Conservation (phyloP, 2,797 vertebrate genomes). For the Pipistrellus pygmaeus region DNA sequence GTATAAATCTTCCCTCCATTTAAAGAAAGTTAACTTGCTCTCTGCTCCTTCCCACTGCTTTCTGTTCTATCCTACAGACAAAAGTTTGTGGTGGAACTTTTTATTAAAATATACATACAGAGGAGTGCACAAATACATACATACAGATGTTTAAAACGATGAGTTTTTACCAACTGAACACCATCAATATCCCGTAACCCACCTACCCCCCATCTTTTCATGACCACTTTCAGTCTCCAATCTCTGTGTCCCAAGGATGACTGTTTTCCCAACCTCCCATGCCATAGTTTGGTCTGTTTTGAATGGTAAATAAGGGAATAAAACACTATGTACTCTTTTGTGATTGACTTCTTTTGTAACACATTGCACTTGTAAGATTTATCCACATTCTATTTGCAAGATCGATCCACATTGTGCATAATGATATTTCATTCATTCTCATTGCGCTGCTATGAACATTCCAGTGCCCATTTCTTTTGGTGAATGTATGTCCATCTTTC, state of each 20-base stretch:
- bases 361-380: not conserved
- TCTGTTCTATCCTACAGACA: not conserved
- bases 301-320: not conserved
- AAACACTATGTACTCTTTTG: not conserved
- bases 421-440: slow-evolving; percentile 26
- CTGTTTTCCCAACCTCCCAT: not conserved
- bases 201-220: accelerated
- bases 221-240: not conserved
- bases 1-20: not conserved
- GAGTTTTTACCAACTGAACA: not conserved
- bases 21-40: not conserved
- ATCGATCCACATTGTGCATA: not conserved
- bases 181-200: not conserved
- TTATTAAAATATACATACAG: not conserved
- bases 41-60: not conserved
- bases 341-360: not conserved
- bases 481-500: not conserved
- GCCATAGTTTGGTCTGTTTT: not conserved
- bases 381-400: not conserved
- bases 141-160: not conserved
- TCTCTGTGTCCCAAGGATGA: not conserved
- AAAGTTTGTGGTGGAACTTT: not conserved
- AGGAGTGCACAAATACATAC: not conserved
- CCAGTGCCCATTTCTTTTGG: not conserved
- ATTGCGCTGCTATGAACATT: not conserved